Conservation (phyloP, 1,140 invertebrate species). For the Sitophilus oryzae region DNA sequence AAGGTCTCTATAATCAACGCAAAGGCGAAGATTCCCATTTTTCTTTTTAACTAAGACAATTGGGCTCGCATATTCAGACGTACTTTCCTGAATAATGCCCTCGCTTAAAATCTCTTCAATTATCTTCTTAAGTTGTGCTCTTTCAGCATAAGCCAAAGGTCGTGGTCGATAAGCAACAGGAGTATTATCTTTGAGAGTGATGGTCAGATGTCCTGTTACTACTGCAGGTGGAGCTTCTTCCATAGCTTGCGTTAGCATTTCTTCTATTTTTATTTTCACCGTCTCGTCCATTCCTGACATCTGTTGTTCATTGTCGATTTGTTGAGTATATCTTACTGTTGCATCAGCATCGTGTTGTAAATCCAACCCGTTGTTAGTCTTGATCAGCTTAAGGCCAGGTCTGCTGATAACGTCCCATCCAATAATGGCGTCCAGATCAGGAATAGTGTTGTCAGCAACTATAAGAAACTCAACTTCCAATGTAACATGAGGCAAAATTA, state of each 20-base stretch:
- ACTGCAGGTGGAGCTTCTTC: not conserved
- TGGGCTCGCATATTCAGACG: constrained; percentile 42
- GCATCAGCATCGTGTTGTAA: not conserved
- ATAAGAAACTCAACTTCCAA: constrained; percentile 10
- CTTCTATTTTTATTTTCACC: not conserved
- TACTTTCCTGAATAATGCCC: constrained; percentile 40
- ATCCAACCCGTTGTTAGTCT: constrained; percentile 1
- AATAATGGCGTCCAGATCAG: constrained; percentile 14
- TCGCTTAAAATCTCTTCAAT: constrained; percentile 36
- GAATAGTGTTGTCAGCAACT: constrained; percentile 8
- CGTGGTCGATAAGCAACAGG: constrained; percentile 20
- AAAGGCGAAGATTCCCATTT: constrained; percentile 42
- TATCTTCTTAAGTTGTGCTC: constrained; percentile 27
- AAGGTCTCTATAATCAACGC: constrained; percentile 47
- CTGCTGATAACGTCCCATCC: constrained; percentile 14
- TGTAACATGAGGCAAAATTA: constrained; percentile 1
- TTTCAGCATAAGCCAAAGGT: constrained; percentile 19
- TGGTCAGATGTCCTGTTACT: constrained; percentile 12
- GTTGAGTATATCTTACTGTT: not conserved
- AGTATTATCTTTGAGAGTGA: constrained; percentile 6
- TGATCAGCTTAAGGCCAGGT: not conserved
- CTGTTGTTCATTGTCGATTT: constrained; percentile 1
- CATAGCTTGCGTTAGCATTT: not conserved
- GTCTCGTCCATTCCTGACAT: constrained; percentile 13
- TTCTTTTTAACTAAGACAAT: constrained; percentile 46